Conservation (phyloP, 2,888 invertebrate species). For the Dyspetes luteomarginatus region DNA sequence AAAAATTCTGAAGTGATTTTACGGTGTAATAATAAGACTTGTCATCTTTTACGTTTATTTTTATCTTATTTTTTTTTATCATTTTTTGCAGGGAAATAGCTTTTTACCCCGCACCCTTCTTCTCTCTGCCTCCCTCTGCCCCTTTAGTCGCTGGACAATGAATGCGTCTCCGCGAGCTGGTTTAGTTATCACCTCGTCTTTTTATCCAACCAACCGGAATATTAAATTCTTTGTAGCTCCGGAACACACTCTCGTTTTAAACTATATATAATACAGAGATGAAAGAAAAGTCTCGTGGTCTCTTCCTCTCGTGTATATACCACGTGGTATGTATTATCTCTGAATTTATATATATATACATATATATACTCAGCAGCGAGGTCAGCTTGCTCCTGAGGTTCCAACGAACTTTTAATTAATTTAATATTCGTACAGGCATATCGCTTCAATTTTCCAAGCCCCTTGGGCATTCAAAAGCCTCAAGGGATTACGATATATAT, state of each 20-base stretch:
- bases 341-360: not conserved
- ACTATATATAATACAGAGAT: not conserved
- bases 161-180: constrained; percentile 23
- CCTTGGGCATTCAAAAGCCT: constrained; percentile 29
- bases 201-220: constrained; percentile 45
- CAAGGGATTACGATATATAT: not conserved
- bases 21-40: constrained; percentile 34
- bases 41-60: constrained; percentile 8
- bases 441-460: constrained; percentile 39
- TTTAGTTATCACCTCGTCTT: constrained; percentile 50
- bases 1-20: too few species aligned
- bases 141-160: not conserved
- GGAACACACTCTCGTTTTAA: not conserved
- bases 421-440: constrained; percentile 39
- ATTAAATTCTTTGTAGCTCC: constrained; percentile 51
- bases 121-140: not conserved
- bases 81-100: constrained; percentile 10
- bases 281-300: not conserved
- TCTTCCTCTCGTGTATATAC: not conserved
- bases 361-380: not conserved
- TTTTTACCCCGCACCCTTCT: not conserved
- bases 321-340: not conserved
- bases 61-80: constrained; percentile 1
- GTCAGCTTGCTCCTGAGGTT: constrained; percentile 31
- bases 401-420: constrained; percentile 58